Base-by-base conservation (phyloP, 1,140 invertebrate species). In the Zophobas morio region DNA sequence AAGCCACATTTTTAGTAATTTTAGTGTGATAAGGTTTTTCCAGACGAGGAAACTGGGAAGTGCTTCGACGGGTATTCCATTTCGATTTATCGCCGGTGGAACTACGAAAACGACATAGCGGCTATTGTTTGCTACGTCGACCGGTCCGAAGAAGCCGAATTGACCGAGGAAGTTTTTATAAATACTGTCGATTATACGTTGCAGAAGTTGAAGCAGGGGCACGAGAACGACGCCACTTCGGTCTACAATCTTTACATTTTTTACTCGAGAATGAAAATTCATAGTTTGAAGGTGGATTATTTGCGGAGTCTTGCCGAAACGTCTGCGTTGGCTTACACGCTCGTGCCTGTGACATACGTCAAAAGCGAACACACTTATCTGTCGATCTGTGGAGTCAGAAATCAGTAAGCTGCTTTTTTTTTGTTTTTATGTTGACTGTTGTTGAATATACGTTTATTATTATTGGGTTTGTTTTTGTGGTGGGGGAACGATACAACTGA, bases 1-100 rank as follows among this genome's bases (percentile, higher is more conserved):
- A 20, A 20, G 20, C 20, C 20, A 20, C 20, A 20, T 20, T 20
- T 20, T 20, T 20, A 20, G 20, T 20, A 20, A 20, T 20, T 20
- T 20, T 20, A 20, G 20, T 20, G 20, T 20, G 20, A 20, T 20
- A 20, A 20, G 20, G 20, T 20, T 20, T 75, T 88, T 89, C n/a
- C 83, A 96, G 95, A 96, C 87, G 94, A 96, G 88, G 95, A 96
- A 85, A 95, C 94, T 47, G 94, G 94, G 37, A 95, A 93, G 85
- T 94, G 93, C 78, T 88, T 96, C 34, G 91, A 93, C 57, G 92
- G 94, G 76, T 94, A 92, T 82, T 94, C 93, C 82, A 93, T 96
- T 53, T 93, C 93, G 1, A 93, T 96, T 78, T 91, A 93, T 70
- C 89, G 94, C 75, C 90, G 94, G 53, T 95, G 94, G 93, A 96